Conservation (phyloP, 2,113 vertebrate genomes). For the Forbesichthys agassizii region DNA sequence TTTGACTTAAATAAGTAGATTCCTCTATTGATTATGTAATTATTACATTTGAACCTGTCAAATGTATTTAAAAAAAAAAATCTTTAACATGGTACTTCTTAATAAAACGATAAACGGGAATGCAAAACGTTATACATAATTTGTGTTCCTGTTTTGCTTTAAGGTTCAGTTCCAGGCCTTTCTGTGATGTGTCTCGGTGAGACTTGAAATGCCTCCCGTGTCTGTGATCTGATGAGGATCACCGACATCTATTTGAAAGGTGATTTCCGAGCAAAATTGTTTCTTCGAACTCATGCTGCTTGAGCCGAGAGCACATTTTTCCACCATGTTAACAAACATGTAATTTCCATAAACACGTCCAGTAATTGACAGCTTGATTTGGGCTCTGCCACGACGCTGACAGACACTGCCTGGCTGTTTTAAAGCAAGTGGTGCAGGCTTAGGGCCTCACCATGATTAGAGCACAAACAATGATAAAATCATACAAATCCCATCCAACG, state of each 20-base stretch:
- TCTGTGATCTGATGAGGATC: conserved; percentile 74
- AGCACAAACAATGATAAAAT: conserved; percentile 59
- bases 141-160: conserved; percentile 6
- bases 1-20: background rate
- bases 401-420: conserved; percentile 72
- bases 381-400: conserved; percentile 73
- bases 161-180: conserved; percentile 29
- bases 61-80: background rate
- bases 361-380: conserved; percentile 83
- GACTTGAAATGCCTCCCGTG: conserved; percentile 72
- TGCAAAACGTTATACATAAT: too few relatives aligned
- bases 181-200: conserved; percentile 77
- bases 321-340: conserved; percentile 83
- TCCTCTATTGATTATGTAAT: background rate
- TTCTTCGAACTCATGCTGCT: conserved; percentile 80
- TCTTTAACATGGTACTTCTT: too few relatives aligned
- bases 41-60: too few relatives aligned
- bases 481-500: conserved; percentile 53
- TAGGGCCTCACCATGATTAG: conserved; percentile 74
- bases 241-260: conserved; percentile 75
- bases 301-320: conserved; percentile 80
- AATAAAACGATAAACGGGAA: background rate
- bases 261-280: conserved; percentile 78
- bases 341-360: conserved; percentile 82
- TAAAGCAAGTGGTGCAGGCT: conserved; percentile 65